Evolutionary conservation across 1,140 invertebrate genomes (phyloP), one percentile per base, ranked within the genome.

Genomic region (Drosophila guanche): DNA sequence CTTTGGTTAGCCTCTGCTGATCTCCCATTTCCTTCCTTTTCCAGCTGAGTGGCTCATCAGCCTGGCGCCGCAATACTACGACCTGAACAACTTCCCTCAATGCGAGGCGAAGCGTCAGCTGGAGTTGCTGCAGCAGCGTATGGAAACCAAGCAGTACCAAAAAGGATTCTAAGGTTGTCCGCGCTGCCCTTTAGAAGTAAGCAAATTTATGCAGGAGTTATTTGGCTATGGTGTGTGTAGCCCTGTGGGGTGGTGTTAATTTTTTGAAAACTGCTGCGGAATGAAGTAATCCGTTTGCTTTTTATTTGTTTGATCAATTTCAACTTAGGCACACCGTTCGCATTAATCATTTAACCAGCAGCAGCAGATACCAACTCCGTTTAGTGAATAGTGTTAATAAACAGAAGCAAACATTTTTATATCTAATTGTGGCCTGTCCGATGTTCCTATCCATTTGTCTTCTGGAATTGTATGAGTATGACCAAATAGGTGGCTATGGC

Each of bases 61-160:
- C 89, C 96, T 99, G 71, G 98, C 99, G 0, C 98, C 98, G 0
- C 97, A 99, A 91, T 99, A 99, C 93, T 99, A 99, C 90, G 99
- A 99, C 91, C 94, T 99, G 90, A 94, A 95, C 80, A 99, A 99
- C 92, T 99, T 99, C 93, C 98, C 99, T 5, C 95, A 97, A 84
- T 99, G 98, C 92, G 98, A 99, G 93, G 98, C 98, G 0, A 97
- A 98, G 86, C 92, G 98, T 62, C 97, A 99, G 90, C 92, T 99
- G 68, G 97, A 98, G 93, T 93, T 96, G 46, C 92, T 98, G 47
- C 96, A 96, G 83, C 94, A 94, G 43, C 94, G 96, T 79, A 92
- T 98, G 91, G 97, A 98, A 75, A 96, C 96, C 4, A 95, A 96
- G 91, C 95, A 96, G 69, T 98, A 95, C 92, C 96, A 97, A 57